A percentile compares a stretch with the other conserved stretches of the same genome.
These are phyloP conservation scores for Holocentrus rufus DNA, from an alignment of 2,797 vertebrate species.

Conservation along the genomic window DNA sequence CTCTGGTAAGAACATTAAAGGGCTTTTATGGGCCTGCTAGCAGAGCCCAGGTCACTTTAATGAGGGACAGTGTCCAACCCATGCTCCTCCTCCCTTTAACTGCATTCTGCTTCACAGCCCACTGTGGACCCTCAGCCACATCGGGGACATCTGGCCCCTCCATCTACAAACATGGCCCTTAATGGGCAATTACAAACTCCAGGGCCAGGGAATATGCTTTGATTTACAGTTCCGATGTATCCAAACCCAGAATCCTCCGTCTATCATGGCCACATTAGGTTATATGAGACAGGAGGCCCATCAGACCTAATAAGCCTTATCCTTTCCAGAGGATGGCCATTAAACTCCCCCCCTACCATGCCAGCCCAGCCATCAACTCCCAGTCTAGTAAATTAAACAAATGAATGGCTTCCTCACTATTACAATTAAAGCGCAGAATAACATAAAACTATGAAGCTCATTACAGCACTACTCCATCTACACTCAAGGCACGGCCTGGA, in stretches of 20 bases:
- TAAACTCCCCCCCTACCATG: conserved; percentile 67
- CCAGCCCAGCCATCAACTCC: conserved; percentile 67
- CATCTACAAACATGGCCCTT: conserved; percentile 78
- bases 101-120: conserved; percentile 61
- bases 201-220: conserved; percentile 72
- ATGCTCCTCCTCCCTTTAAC: conserved; percentile 66
- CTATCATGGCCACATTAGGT: conserved; percentile 81
- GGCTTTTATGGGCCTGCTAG: conserved; percentile 71
- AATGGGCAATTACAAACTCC: conserved; percentile 82
- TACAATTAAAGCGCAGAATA: conserved; percentile 75
- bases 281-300: conserved; percentile 82
- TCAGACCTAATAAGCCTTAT: conserved; percentile 84
- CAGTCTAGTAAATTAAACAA: conserved; percentile 77
- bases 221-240: conserved; percentile 79
- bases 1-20: conserved; percentile 83
- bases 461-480: conserved; percentile 59
- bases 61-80: conserved; percentile 78
- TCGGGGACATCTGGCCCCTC: conserved; percentile 81
- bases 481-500: conserved; percentile 41
- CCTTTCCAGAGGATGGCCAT: conserved; percentile 79
- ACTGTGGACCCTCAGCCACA: conserved; percentile 71
- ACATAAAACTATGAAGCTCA: conserved; percentile 67
- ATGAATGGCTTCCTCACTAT: conserved; percentile 71
- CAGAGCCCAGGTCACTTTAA: conserved; percentile 76
- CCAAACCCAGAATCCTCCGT: conserved; percentile 75